Evolutionary conservation across 1,140 invertebrate species (phyloP).

Genomic region (Pantala flavescens): DNA sequence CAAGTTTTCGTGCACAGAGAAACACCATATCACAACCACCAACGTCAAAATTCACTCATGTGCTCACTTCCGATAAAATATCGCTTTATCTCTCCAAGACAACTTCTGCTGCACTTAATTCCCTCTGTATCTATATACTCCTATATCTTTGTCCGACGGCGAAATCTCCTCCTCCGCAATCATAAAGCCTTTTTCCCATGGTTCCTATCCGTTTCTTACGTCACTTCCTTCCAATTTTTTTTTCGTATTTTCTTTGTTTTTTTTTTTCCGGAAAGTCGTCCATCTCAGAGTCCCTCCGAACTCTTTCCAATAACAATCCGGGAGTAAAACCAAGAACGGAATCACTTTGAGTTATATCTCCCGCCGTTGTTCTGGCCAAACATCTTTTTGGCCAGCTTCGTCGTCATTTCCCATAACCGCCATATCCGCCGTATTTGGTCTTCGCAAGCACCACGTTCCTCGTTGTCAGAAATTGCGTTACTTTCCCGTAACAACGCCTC

Average conservation of each 20-base stretch:
- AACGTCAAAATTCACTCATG: too few species aligned
- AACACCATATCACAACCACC: too few species aligned
- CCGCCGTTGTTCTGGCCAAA: neutral
- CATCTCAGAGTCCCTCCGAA: neutral
- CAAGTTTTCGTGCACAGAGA: too few species aligned
- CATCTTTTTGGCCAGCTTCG: neutral
- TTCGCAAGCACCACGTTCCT: neutral
- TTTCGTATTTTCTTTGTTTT: neutral
- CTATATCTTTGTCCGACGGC: too few species aligned
- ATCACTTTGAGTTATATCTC: constrained; percentile 6
- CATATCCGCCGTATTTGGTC: neutral
- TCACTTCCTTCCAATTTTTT: neutral
- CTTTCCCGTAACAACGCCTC: too few species aligned
- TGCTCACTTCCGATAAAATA: too few species aligned
- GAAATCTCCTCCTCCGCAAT: neutral
- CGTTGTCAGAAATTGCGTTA: too few species aligned
- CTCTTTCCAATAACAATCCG: neutral
- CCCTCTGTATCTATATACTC: too few species aligned
- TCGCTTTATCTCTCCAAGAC: too few species aligned
- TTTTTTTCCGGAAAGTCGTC: neutral
- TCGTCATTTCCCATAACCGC: neutral
- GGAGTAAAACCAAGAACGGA: neutral
- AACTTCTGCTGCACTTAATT: too few species aligned
- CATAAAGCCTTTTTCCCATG: neutral
- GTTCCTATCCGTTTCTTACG: neutral